Percentiles rank a stretch among this genome's conserved stretches.
phyloP scores from a whole-genome alignment of 2,888 invertebrate genomes.

The Philaethria dido region DNA sequence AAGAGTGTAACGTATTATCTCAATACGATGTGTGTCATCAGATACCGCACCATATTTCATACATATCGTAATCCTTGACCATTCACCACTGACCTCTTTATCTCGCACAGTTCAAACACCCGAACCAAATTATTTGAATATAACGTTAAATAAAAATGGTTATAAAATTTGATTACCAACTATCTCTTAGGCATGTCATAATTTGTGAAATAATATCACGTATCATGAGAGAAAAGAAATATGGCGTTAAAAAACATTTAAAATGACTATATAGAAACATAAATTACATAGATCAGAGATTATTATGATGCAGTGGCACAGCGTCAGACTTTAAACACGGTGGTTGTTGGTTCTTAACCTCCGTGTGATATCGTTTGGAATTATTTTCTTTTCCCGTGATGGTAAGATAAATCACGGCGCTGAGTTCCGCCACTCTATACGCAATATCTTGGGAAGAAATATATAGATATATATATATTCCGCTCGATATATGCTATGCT shows the following conservation, averaged over 20 bases:
- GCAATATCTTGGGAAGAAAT: too few relatives aligned
- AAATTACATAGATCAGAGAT: too few relatives aligned
- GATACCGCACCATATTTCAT: background rate
- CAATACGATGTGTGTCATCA: background rate
- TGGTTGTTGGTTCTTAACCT: too few relatives aligned
- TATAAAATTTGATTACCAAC: background rate
- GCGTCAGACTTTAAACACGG: too few relatives aligned
- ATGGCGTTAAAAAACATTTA: background rate
- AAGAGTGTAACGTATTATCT: background rate
- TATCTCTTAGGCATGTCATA: background rate
- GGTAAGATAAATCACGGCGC: too few relatives aligned
- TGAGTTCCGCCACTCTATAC: too few relatives aligned
- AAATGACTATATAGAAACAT: too few relatives aligned
- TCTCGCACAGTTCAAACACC: constrained; percentile 20
- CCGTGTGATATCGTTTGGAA: too few relatives aligned
- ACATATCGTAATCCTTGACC: constrained; percentile 9
- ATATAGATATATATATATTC: too few relatives aligned
- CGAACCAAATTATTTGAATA: constrained; percentile 1
- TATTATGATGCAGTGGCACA: too few relatives aligned
- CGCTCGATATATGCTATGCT: too few relatives aligned
- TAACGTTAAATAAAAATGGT: background rate
- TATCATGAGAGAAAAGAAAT: background rate
- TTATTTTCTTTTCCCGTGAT: too few relatives aligned
- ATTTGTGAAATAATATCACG: background rate
- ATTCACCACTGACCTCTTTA: constrained; percentile 13